Percentiles rank a stretch among this genome's conserved stretches.
Conservation (phyloP, 2,888 invertebrate genomes). For the Parochlus steinenii region DNA sequence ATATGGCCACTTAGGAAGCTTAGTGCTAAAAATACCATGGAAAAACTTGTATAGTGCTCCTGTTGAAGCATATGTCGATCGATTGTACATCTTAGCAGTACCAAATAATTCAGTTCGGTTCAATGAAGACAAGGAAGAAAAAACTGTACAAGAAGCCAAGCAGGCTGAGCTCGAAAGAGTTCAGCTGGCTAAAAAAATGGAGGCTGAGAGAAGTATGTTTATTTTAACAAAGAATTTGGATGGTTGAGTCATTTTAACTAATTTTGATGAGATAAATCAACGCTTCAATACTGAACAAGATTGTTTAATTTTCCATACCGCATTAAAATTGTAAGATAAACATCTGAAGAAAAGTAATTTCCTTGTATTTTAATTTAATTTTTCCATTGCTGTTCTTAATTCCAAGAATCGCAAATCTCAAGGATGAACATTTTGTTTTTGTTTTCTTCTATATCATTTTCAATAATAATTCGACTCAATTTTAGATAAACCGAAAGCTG, state of each 20-base stretch:
- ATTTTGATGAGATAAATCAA: no score
- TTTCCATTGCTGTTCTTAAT: not conserved
- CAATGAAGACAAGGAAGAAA: conserved; percentile 72
- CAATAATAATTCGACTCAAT: conserved; percentile 29
- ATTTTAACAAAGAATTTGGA: conserved; percentile 5
- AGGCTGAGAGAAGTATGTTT: conserved; percentile 43
- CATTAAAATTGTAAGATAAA: not conserved
- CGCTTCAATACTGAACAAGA: not conserved
- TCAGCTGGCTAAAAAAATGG: conserved; percentile 61
- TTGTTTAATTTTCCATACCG: not conserved
- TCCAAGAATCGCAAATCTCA: no score
- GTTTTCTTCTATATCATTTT: conserved; percentile 32
- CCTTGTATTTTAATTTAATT: not conserved
- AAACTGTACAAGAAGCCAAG: conserved; percentile 56
- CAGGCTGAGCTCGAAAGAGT: conserved; percentile 61
- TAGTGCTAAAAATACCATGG: conserved; percentile 95
- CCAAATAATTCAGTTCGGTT: conserved; percentile 78
- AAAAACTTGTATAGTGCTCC: conserved; percentile 90
- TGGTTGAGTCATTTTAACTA: no score
- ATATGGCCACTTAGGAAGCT: conserved; percentile 76
- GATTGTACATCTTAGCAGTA: conserved; percentile 71
- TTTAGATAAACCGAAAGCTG: conserved; percentile 46
- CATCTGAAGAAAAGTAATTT: not conserved
- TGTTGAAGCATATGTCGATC: conserved; percentile 81
- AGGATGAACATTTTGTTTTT: not conserved